phyloP scores from a whole-genome alignment of 2,797 vertebrate species.

The Numenius phaeopus region DNA sequence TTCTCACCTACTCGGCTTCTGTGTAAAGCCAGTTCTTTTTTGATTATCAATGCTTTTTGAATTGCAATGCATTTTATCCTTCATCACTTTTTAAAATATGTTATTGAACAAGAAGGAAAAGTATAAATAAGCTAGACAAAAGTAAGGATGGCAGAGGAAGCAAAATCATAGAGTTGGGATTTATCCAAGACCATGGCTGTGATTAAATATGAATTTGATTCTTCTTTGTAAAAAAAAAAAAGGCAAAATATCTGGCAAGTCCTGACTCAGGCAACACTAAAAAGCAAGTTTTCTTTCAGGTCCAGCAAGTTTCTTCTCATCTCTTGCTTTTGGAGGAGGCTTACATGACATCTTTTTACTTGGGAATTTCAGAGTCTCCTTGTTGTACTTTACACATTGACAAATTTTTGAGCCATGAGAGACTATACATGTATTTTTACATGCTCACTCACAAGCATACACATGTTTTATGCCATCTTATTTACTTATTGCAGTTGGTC shows the following conservation, averaged over 20 bases:
- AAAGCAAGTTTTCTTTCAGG: neutral
- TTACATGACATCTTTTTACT: neutral
- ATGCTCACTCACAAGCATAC: neutral
- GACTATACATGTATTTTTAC: neutral
- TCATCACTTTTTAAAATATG: neutral
- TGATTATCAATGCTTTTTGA: neutral
- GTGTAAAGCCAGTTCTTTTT: neutral
- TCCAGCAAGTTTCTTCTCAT: neutral
- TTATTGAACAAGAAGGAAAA: neutral
- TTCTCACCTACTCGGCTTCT: neutral
- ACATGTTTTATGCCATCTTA: fast-evolving
- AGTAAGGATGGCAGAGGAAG: neutral
- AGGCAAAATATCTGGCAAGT: neutral
- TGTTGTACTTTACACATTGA: neutral
- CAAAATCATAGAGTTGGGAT: neutral
- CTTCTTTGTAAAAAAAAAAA: neutral
- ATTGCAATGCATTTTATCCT: neutral
- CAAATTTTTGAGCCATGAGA: neutral
- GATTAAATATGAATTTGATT: neutral
- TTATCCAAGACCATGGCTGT: neutral
- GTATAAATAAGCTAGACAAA: neutral
- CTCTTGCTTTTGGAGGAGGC: neutral
- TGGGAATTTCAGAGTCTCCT: neutral
- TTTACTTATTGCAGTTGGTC: neutral
- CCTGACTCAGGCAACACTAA: fast-evolving